Evolutionary conservation across 2,888 invertebrate genomes (phyloP).

Genomic region (Leptinotarsa tumamoca): DNA sequence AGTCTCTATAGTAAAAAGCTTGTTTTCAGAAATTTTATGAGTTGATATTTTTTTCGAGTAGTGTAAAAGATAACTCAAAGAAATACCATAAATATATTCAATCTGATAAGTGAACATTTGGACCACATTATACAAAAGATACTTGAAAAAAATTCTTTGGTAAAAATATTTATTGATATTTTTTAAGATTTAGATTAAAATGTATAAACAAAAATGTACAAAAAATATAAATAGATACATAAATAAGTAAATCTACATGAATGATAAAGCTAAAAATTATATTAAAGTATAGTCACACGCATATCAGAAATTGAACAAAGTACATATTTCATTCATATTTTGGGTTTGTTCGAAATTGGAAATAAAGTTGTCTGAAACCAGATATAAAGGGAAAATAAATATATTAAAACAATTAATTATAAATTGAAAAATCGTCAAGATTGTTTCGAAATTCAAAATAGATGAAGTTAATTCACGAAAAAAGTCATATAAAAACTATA

Average conservation of each 20-base stretch:
- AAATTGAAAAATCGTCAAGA: too few relatives aligned
- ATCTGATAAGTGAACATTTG: conserved; percentile 1
- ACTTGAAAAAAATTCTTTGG: conserved; percentile 46
- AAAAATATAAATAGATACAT: conserved; percentile 45
- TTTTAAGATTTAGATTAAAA: conserved; percentile 27
- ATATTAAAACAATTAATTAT: too few relatives aligned
- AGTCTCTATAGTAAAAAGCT: conserved; percentile 37
- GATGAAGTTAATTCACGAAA: too few relatives aligned
- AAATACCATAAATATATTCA: background rate
- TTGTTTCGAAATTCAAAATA: too few relatives aligned
- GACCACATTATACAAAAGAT: conserved; percentile 33
- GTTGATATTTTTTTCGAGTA: conserved; percentile 27
- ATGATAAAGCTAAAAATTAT: conserved; percentile 6
- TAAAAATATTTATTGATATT: conserved; percentile 46
- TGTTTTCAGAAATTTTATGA: conserved; percentile 28
- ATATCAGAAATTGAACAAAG: background rate
- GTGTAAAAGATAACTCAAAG: conserved; percentile 19
- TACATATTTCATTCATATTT: background rate
- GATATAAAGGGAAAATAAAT: too few relatives aligned
- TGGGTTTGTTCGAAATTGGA: too few relatives aligned
- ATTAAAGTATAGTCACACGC: conserved; percentile 2
- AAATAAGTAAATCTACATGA: conserved; percentile 33
- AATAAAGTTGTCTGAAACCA: too few relatives aligned
- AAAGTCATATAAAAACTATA: too few relatives aligned
- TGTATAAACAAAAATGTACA: conserved; percentile 45